These are phyloP conservation scores for Hiodon alosoides DNA, from an alignment of 2,113 vertebrate species.

Conservation along the genomic window DNA sequence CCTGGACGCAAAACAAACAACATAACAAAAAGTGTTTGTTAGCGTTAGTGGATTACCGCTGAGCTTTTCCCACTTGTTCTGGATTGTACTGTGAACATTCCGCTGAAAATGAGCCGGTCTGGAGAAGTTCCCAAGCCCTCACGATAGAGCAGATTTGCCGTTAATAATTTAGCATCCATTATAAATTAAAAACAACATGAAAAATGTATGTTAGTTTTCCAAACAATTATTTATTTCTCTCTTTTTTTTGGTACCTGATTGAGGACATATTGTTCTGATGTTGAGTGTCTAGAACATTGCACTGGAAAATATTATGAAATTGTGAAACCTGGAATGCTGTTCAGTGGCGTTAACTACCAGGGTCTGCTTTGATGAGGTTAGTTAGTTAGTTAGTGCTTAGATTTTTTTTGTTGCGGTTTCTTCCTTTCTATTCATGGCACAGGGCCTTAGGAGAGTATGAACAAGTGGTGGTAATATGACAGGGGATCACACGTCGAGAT, in stretches of 20 bases:
- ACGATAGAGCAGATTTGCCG: slow-evolving; percentile 59
- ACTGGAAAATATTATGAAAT: too few species aligned
- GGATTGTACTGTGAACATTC: background rate
- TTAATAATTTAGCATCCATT: slow-evolving; percentile 68
- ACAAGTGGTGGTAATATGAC: too few species aligned
- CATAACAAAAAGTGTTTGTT: slow-evolving; percentile 42
- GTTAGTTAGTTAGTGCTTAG: too few species aligned
- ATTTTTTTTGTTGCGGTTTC: too few species aligned
- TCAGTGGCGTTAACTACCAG: too few species aligned
- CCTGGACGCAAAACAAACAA: slow-evolving; percentile 50
- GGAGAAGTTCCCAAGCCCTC: slow-evolving; percentile 38
- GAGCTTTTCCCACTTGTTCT: background rate
- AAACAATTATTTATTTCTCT: slow-evolving; percentile 25
- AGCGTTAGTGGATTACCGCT: slow-evolving; percentile 33
- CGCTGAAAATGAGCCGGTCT: background rate
- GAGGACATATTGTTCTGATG: slow-evolving; percentile 32
- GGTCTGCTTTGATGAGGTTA: too few species aligned
- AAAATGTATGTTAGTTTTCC: slow-evolving; percentile 54
- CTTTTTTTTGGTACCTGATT: slow-evolving; percentile 16
- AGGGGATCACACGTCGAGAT: too few species aligned
- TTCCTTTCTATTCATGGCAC: too few species aligned
- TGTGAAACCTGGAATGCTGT: too few species aligned
- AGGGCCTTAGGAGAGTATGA: too few species aligned
- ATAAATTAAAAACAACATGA: slow-evolving; percentile 59
- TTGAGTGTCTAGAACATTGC: too few species aligned